phyloP scores from a whole-genome alignment of 2,888 invertebrate genomes.

The Agrochola macilenta region DNA sequence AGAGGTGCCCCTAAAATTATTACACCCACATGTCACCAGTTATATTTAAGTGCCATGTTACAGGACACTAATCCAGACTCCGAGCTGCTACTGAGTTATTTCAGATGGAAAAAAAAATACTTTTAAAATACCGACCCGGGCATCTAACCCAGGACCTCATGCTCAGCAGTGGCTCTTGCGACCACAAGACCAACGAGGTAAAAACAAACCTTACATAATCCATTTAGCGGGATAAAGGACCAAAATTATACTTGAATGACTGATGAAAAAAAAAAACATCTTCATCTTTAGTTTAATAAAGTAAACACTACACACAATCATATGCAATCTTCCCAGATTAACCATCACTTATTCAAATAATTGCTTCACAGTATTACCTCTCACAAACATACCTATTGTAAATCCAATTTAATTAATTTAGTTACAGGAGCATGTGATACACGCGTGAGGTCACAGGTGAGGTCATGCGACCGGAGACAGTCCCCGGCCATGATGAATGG shows the following conservation, averaged over 20 bases:
- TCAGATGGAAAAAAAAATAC: too few relatives aligned
- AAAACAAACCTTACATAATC: background rate
- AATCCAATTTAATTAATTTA: constrained; percentile 59
- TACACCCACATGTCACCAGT: too few relatives aligned
- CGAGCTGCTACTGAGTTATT: too few relatives aligned
- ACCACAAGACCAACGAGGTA: too few relatives aligned
- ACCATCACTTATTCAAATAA: constrained; percentile 5
- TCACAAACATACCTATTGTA: constrained; percentile 22
- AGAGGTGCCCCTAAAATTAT: too few relatives aligned
- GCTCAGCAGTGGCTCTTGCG: too few relatives aligned
- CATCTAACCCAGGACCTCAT: too few relatives aligned
- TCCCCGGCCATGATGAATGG: constrained; percentile 71
- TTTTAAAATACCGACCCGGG: too few relatives aligned
- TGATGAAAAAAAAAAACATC: background rate
- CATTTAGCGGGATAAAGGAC: background rate
- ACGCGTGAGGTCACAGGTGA: constrained; percentile 45
- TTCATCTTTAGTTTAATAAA: background rate
- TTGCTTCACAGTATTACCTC: constrained; percentile 14
- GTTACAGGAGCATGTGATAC: constrained; percentile 28
- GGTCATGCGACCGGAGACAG: constrained; percentile 57
- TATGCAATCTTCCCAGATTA: background rate
- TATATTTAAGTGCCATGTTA: too few relatives aligned
- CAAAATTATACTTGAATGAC: background rate
- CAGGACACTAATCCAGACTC: too few relatives aligned
- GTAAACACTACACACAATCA: background rate